A percentile compares a stretch with the other conserved stretches of the same genome.
Evolutionary conservation across 2,113 vertebrate genomes (phyloP).

Genomic region (Aphelocoma coerulescens): DNA sequence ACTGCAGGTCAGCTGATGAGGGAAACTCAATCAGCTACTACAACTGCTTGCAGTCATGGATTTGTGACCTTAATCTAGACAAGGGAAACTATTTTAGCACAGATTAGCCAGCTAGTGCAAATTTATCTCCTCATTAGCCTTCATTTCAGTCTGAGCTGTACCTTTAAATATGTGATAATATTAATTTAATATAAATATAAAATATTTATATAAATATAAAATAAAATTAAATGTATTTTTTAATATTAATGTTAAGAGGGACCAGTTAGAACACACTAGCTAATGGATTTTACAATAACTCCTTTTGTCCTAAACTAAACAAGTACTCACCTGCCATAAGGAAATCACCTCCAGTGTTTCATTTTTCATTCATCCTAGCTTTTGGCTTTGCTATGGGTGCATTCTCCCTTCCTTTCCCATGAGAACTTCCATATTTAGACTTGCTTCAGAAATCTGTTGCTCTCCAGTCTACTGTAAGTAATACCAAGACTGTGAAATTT

Average conservation of each 20-base stretch:
- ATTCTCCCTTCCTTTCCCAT: not conserved
- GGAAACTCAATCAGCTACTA: not conserved
- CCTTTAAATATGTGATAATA: not conserved
- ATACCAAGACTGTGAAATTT: not conserved
- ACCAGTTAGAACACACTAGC: not conserved
- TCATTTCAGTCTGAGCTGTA: not conserved
- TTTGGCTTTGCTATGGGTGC: not conserved
- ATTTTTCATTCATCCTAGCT: not conserved
- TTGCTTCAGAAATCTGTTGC: constrained; percentile 23
- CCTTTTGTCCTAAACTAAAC: not conserved
- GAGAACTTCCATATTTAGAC: not conserved
- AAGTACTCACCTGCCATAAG: not conserved
- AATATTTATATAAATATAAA: not conserved
- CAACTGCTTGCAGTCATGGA: not conserved
- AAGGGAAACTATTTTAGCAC: not conserved
- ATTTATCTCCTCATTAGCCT: not conserved
- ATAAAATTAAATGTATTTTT: not conserved
- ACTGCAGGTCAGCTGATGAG: not conserved
- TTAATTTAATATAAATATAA: not conserved
- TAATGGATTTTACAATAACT: not conserved
- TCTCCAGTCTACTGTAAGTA: constrained; percentile 21
- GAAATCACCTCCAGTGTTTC: not conserved
- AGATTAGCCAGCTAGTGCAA: constrained; percentile 3
- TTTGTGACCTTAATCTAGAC: not conserved
- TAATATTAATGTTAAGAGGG: not conserved